Evolutionary conservation across 1,140 invertebrate genomes (phyloP).

Genomic region (Apocrypta bakeri): DNA sequence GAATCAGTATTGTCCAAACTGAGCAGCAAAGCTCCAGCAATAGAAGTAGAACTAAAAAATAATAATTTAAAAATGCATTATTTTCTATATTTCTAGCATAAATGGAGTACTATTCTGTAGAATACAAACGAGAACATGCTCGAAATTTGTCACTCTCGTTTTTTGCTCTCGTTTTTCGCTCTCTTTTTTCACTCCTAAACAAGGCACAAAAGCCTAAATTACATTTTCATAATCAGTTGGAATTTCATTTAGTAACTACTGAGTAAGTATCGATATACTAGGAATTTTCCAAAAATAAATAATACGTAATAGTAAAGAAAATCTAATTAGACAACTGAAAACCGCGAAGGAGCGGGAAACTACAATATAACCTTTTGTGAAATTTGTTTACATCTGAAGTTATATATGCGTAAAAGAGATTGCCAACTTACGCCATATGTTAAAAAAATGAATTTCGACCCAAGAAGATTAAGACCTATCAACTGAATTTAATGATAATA

Average conservation of each 20-base stretch:
- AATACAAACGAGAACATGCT: not conserved
- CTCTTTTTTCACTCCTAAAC: not conserved
- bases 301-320: not conserved
- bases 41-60: not conserved
- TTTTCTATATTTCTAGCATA: not conserved
- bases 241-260: not conserved
- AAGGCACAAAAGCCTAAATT: not conserved
- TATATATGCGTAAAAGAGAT: not conserved
- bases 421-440: not conserved
- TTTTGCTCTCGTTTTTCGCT: too few relatives aligned
- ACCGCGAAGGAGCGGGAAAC: not conserved
- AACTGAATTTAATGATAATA: too few relatives aligned
- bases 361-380: not conserved
- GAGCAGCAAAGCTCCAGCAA: not conserved
- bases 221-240: not conserved
- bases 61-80: not conserved
- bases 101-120: not conserved
- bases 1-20: not conserved
- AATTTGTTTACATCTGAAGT: not conserved
- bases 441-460: not conserved
- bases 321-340: not conserved
- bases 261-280: not conserved
- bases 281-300: not conserved
- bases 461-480: too few relatives aligned
- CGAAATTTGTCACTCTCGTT: too few relatives aligned